phyloP scores from a whole-genome alignment of 2,113 vertebrate species.

The Eulemur rufifrons region DNA sequence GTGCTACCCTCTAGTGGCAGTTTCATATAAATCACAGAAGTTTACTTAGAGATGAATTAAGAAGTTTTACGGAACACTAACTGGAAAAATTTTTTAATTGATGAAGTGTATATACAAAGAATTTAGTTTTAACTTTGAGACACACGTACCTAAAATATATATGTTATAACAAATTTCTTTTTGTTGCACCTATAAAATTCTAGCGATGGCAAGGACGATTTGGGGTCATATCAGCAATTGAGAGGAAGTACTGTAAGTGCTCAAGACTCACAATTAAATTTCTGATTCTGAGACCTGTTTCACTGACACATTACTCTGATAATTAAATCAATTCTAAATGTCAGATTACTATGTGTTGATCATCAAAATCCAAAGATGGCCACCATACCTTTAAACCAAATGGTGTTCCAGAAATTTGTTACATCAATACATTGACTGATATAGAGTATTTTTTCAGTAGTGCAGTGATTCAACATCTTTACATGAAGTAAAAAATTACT shows the following conservation, averaged over 20 bases:
- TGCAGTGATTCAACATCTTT: neutral
- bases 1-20: slow-evolving; percentile 63
- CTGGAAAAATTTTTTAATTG: neutral
- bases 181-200: neutral
- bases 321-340: neutral
- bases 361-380: neutral
- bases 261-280: neutral
- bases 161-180: neutral
- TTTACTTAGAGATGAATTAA: neutral
- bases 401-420: neutral
- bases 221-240: neutral
- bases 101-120: neutral
- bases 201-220: neutral
- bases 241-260: neutral
- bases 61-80: neutral
- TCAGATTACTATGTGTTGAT: neutral
- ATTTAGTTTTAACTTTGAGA: slow-evolving; percentile 19
- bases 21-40: neutral
- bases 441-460: neutral
- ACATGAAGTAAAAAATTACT: neutral
- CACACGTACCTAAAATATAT: neutral
- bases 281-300: neutral
- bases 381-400: neutral
- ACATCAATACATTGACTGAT: neutral
- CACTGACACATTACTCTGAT: neutral